Base-by-base conservation (phyloP, 2,113 vertebrate genomes). In the Triplophysa siluroides region DNA sequence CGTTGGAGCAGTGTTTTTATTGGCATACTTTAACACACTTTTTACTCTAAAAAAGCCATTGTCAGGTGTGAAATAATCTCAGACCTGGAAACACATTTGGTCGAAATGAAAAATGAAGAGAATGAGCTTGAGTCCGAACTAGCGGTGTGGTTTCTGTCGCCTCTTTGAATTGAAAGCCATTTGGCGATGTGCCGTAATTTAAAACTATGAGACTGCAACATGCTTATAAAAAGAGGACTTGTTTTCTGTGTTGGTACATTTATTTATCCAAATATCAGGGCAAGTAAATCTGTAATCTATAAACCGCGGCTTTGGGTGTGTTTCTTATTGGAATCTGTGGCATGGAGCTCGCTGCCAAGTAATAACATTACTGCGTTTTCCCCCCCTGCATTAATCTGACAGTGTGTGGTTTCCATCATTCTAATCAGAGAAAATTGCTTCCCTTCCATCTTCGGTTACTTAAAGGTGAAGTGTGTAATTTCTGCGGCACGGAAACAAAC, bases 321-420 rank as follows among this genome's bases (percentile, higher is more conserved):
- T 60, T 16, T 73, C 60, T 74, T 33, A 60, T 74, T 61, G 71
- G n/a, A 26, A 61, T 74, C 60, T 43, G 54, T 58, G 54, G 54
- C 18, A 58, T 14, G 47, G 47, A 43, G 3, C 68, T 63, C 45
- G 64, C 33, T 72, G 68, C 78, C 70, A 72, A 64, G 69, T 54
- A 73, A 80, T 52, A 73, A 56, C 69, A 54, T 63, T 65, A 73
- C 16, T 64, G 43, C 58, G 50, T 73, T 65, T 65, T 58, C 8
- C 38, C 45, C 43, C 24, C 45, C 29, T 23, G 26, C 60, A 73
- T 80, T 72, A 72, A 73, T 79, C 68, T 65, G 78, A 72, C 61
- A 80, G 69, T 41, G 47, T 80, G 60, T 56, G 69, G 78, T 80
- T 73, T 80, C 61, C 61, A 73, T 80, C 78, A 80, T 64, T 13